A percentile compares a stretch with the other conserved stretches of the same genome.
These are phyloP conservation scores for Hipposideros armiger DNA, from an alignment of 2,113 vertebrate genomes.

Conservation along the genomic window DNA sequence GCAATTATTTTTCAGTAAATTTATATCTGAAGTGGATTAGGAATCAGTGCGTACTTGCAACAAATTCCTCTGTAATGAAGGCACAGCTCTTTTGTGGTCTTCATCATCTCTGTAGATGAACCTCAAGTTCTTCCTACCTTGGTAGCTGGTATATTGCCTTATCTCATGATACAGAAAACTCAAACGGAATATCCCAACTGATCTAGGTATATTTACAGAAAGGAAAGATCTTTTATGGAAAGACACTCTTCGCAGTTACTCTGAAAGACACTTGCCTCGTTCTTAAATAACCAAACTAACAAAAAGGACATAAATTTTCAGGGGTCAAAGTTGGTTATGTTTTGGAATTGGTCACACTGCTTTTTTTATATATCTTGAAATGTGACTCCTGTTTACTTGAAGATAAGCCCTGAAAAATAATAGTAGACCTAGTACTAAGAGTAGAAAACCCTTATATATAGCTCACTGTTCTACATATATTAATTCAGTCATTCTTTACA, in stretches of 20 bases:
- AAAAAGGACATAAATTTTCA: background rate
- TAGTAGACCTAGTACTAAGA: background rate
- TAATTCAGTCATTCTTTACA: constrained; percentile 2
- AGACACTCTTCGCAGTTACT: background rate
- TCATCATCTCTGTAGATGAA: background rate
- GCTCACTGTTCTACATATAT: background rate
- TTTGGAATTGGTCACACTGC: background rate
- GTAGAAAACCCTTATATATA: background rate
- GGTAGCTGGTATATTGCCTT: background rate
- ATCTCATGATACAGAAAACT: background rate
- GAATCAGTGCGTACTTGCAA: background rate
- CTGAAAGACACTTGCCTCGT: background rate
- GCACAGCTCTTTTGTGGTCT: background rate
- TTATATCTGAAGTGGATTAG: background rate
- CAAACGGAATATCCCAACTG: background rate
- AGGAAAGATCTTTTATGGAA: background rate
- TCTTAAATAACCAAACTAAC: background rate
- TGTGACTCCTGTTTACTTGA: background rate
- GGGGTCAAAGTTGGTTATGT: background rate
- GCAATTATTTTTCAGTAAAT: background rate
- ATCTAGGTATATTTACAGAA: background rate
- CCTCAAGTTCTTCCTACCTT: background rate
- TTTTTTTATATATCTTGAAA: background rate
- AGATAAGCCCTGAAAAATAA: background rate
- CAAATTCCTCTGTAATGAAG: background rate